Percentiles rank a stretch among this genome's conserved stretches.
Evolutionary conservation across 2,797 vertebrate genomes (phyloP).

Genomic region (Euphonia xanthogaster): DNA sequence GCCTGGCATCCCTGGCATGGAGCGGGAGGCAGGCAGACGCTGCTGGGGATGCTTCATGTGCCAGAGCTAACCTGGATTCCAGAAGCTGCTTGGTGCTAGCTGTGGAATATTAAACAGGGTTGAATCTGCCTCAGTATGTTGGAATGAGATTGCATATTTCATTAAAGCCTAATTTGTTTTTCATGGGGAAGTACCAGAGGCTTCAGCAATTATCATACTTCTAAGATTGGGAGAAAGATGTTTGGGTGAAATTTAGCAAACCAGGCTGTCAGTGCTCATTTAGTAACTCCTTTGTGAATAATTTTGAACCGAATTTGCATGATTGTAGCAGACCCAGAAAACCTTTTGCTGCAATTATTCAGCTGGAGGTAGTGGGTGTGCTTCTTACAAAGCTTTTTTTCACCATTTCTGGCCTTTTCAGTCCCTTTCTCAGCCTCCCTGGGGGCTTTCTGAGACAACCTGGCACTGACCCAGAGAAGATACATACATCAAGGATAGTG

Average conservation of each 20-base stretch:
- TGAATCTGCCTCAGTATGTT: neutral
- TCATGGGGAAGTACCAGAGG: constrained; percentile 33
- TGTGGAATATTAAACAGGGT: constrained; percentile 28
- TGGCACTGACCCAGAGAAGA: neutral
- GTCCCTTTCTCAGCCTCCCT: neutral
- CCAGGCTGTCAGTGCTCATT: neutral
- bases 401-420: neutral
- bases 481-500: neutral
- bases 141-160: constrained; percentile 24
- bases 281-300: neutral
- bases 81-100: neutral
- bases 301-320: neutral
- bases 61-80: neutral
- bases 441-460: neutral
- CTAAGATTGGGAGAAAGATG: constrained; percentile 42
- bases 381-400: neutral
- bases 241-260: constrained; percentile 34
- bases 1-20: neutral
- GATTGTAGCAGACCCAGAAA: constrained; percentile 9
- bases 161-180: constrained; percentile 31
- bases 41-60: neutral
- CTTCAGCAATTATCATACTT: constrained; percentile 10
- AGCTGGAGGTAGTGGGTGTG: neutral
- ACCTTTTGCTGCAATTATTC: neutral
- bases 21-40: neutral